These are phyloP conservation scores for Artibeus jamaicensis DNA, from an alignment of 2,797 vertebrate genomes.

Conservation along the genomic window DNA sequence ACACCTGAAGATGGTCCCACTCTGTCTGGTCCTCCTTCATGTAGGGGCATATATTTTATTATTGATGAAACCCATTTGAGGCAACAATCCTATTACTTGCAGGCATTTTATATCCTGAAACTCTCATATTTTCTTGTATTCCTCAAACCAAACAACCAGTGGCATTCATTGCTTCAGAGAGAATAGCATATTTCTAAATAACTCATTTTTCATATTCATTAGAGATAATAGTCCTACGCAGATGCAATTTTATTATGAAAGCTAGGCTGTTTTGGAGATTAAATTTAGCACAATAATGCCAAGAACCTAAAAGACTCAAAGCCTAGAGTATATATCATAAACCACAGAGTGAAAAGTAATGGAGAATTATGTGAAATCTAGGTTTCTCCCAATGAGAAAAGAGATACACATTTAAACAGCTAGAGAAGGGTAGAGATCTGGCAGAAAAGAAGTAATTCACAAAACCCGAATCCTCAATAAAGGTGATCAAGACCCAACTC, in stretches of 20 bases:
- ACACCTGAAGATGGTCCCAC: rapidly evolving
- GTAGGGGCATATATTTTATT: background rate
- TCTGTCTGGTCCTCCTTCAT: background rate
- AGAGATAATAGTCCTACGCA: background rate
- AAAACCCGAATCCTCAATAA: background rate
- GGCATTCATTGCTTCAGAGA: background rate
- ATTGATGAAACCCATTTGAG: background rate
- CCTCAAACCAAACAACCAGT: background rate
- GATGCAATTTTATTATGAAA: background rate
- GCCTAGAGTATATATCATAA: background rate
- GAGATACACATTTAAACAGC: background rate
- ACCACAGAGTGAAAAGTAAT: background rate
- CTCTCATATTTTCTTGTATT: background rate
- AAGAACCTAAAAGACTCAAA: background rate
- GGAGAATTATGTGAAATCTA: background rate
- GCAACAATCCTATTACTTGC: background rate
- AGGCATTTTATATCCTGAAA: background rate
- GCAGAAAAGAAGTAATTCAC: background rate
- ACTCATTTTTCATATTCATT: background rate
- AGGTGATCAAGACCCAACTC: background rate
- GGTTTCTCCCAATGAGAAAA: background rate
- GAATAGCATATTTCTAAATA: background rate
- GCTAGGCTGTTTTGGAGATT: background rate
- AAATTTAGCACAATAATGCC: background rate
- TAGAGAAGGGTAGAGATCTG: background rate